Evolutionary conservation across 2,113 vertebrate species (phyloP).

Genomic region (Cephalopterus ornatus): DNA sequence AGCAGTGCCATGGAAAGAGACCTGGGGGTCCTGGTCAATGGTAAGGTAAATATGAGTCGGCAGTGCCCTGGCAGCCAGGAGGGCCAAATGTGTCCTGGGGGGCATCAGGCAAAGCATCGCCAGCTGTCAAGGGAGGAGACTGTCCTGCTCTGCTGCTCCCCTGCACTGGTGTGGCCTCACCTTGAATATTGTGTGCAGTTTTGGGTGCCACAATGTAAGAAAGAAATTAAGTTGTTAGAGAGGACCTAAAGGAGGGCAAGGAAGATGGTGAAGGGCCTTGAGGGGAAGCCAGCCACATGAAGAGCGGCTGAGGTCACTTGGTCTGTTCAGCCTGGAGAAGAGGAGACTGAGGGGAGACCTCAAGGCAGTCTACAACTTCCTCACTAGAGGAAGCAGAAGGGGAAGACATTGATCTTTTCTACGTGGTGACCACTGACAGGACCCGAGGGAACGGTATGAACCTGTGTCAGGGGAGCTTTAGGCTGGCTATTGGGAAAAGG

Average conservation of each 20-base stretch:
- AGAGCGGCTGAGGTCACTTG: not conserved
- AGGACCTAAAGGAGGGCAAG: not conserved
- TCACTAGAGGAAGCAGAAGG: not conserved
- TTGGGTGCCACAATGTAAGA: too few species aligned
- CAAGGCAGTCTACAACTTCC: not conserved
- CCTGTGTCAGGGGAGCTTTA: not conserved
- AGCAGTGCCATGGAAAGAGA: not conserved
- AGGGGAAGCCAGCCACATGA: not conserved
- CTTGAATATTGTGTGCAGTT: not conserved
- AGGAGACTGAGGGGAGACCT: not conserved
- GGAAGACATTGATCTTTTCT: not conserved
- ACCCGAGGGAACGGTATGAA: fast-evolving
- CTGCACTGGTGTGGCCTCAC: fast-evolving
- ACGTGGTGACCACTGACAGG: not conserved
- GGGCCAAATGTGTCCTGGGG: fast-evolving
- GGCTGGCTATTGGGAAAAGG: not conserved
- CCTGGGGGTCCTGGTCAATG: fast-evolving
- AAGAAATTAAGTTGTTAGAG: not conserved
- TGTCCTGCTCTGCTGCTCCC: not conserved
- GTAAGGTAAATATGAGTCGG: not conserved
- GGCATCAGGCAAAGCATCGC: not conserved
- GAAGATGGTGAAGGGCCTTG: not conserved
- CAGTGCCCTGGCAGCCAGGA: not conserved
- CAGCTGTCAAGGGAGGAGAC: not conserved
- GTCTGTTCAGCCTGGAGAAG: not conserved